Evolutionary conservation across 2,113 vertebrate species (phyloP).

Genomic region (Aegithalos caudatus): DNA sequence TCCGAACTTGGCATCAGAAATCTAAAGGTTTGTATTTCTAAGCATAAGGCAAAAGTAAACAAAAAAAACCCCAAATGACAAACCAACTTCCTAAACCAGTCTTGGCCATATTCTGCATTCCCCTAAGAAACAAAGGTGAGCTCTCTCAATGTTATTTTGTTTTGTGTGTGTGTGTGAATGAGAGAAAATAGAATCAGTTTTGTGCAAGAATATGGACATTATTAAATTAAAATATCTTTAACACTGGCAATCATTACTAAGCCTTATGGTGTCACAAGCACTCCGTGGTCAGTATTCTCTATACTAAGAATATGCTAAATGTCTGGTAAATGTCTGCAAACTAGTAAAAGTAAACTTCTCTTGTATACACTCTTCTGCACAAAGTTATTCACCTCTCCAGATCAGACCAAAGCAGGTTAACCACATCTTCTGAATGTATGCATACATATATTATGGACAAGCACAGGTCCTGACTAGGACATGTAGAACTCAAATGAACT

Average conservation of each 20-base stretch:
- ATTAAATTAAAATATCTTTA: not conserved
- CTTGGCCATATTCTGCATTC: not conserved
- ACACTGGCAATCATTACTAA: not conserved
- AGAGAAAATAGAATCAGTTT: not conserved
- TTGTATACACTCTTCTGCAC: not conserved
- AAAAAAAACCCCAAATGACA: not conserved
- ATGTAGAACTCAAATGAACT: not conserved
- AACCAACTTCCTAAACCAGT: not conserved
- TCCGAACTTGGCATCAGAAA: not conserved
- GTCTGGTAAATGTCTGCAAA: not conserved
- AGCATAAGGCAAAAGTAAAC: not conserved
- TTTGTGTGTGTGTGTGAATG: not conserved
- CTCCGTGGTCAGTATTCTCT: not conserved
- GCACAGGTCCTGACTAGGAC: not conserved
- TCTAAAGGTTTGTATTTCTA: not conserved
- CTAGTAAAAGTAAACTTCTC: not conserved
- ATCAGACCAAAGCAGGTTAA: not conserved
- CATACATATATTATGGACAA: not conserved
- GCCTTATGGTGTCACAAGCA: not conserved
- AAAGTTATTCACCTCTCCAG: not conserved
- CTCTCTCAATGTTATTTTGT: not conserved
- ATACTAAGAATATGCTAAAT: not conserved
- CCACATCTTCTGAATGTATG: not conserved
- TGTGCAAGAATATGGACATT: not conserved
- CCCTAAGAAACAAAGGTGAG: not conserved